Percentiles rank a stretch among this genome's conserved stretches.
Evolutionary conservation across 2,888 invertebrate genomes (phyloP).

Genomic region (Tenthredo mesomela): DNA sequence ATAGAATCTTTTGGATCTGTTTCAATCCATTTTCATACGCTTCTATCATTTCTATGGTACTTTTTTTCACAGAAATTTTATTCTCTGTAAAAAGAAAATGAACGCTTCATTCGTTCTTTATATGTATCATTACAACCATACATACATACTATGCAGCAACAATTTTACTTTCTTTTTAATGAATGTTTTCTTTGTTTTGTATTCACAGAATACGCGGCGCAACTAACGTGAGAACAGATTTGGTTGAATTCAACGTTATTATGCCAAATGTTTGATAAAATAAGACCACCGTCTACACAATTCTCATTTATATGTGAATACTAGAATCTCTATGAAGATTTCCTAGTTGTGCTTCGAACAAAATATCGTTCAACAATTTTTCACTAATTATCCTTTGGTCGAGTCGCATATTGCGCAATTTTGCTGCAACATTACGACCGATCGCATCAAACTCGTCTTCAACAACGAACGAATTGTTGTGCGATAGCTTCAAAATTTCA

Average conservation of each 20-base stretch:
- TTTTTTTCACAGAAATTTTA: background rate
- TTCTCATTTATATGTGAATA: conserved; percentile 68
- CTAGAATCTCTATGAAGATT: conserved; percentile 76
- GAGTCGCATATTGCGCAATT: conserved; percentile 76
- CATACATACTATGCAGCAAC: background rate
- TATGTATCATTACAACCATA: background rate
- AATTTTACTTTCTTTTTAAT: background rate
- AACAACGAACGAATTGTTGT: conserved; percentile 69
- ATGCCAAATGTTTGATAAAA: background rate
- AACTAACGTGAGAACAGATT: background rate
- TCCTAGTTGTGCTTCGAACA: conserved; percentile 78
- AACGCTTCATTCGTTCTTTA: background rate
- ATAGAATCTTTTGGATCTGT: background rate
- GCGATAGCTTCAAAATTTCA: conserved; percentile 68
- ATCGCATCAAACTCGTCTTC: conserved; percentile 77
- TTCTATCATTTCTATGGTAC: background rate
- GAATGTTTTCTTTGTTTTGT: background rate
- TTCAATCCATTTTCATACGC: background rate
- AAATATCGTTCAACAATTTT: conserved; percentile 77
- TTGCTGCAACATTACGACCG: conserved; percentile 76
- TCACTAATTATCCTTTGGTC: conserved; percentile 78
- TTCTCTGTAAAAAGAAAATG: background rate
- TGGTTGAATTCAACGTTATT: background rate
- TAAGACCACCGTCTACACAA: background rate
- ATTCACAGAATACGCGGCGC: conserved; percentile 4